Percentiles rank a stretch among this genome's conserved stretches.
These are phyloP conservation scores for Trigoniulus corallinus DNA, from an alignment of 1,140 invertebrate genomes.

Conservation along the genomic window DNA sequence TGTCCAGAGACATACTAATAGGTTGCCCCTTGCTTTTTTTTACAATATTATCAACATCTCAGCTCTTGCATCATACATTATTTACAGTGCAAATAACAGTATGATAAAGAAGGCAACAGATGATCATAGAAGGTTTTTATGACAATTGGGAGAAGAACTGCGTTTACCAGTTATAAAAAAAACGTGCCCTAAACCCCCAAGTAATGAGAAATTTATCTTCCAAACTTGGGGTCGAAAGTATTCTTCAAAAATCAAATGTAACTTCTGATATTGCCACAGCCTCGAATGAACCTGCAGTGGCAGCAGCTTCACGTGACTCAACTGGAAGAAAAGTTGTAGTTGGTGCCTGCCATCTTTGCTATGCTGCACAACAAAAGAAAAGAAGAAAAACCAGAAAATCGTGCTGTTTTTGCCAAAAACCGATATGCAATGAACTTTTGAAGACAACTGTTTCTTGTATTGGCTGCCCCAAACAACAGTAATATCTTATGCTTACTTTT, in stretches of 20 bases:
- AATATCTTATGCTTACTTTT: too few species aligned
- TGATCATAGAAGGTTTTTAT: not conserved
- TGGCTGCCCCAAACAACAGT: too few species aligned
- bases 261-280: not conserved
- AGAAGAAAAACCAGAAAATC: not conserved
- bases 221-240: too few species aligned
- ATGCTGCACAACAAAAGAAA: not conserved
- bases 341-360: not conserved
- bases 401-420: not conserved
- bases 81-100: not conserved
- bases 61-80: not conserved
- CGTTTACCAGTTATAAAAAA: not conserved
- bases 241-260: not conserved
- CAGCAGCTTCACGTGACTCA: not conserved
- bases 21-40: conserved; percentile 11
- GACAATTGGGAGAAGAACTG: not conserved
- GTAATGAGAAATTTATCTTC: too few species aligned
- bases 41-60: conserved; percentile 12
- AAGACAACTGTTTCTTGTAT: too few species aligned
- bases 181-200: not conserved
- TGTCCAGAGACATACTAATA: conserved; percentile 1
- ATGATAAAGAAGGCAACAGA: not conserved
- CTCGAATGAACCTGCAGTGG: not conserved
- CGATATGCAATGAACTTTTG: not conserved
- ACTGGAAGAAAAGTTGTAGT: not conserved